Conservation (phyloP, 2,113 vertebrate species). For the Fulmarus glacialis region DNA sequence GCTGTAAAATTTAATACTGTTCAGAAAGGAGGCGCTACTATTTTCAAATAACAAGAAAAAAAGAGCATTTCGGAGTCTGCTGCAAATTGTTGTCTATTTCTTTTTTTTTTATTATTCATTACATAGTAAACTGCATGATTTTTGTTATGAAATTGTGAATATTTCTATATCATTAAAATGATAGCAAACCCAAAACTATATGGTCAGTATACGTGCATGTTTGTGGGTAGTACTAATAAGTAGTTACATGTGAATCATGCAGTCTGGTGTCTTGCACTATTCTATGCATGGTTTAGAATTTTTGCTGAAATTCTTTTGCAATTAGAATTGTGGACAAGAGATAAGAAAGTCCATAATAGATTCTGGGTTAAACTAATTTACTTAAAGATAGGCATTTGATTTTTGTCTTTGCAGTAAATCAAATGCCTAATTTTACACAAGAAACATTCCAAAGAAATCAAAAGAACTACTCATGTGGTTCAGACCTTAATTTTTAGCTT, state of each 20-base stretch:
- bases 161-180: not conserved
- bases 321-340: not conserved
- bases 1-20: not conserved
- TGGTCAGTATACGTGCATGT: not conserved
- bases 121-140: not conserved
- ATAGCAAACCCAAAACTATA: not conserved
- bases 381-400: not conserved
- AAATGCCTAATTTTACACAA: not conserved
- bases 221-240: not conserved
- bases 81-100: not conserved
- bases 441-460: not conserved
- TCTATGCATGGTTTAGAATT: not conserved
- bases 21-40: not conserved
- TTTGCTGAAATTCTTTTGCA: not conserved
- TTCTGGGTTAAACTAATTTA: not conserved
- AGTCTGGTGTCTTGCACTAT: not conserved
- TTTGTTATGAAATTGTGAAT: not conserved
- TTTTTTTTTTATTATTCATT: not conserved
- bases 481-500: not conserved
- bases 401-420: not conserved
- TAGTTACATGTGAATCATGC: not conserved
- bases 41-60: not conserved
- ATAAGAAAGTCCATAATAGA: not conserved
- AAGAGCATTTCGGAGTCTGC: not conserved
- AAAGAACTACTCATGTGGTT: not conserved